Conservation (phyloP, 1,140 invertebrate species). For the silkworm (Bombyx mori) region ASM3026992v2 NC_085109.1:12928501-12929000, state of each 20-base stretch:
- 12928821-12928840: constrained; percentile 46
- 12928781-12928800: constrained; percentile 60
- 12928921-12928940: constrained; percentile 65
- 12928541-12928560: constrained; percentile 52
- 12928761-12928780: constrained; percentile 63
- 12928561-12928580: constrained; percentile 64
- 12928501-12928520: constrained; percentile 47
- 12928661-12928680: constrained; percentile 57
- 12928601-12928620: constrained; percentile 50
- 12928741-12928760: constrained; percentile 62
- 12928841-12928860: constrained; percentile 60
- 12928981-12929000: constrained; percentile 64
- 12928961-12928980: constrained; percentile 55
- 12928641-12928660: constrained; percentile 56
- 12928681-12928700: constrained; percentile 50
- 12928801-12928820: constrained; percentile 49
- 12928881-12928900: constrained; percentile 69
- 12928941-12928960: constrained; percentile 51
- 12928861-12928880: constrained; percentile 59
- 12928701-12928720: constrained; percentile 32
- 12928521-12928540: constrained; percentile 52
- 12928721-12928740: constrained; percentile 48
- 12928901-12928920: constrained; percentile 67
- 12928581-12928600: constrained; percentile 52
- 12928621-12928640: constrained; percentile 49